Conservation (phyloP, 2,113 vertebrate species). For the Recurvirostra avosetta region DNA sequence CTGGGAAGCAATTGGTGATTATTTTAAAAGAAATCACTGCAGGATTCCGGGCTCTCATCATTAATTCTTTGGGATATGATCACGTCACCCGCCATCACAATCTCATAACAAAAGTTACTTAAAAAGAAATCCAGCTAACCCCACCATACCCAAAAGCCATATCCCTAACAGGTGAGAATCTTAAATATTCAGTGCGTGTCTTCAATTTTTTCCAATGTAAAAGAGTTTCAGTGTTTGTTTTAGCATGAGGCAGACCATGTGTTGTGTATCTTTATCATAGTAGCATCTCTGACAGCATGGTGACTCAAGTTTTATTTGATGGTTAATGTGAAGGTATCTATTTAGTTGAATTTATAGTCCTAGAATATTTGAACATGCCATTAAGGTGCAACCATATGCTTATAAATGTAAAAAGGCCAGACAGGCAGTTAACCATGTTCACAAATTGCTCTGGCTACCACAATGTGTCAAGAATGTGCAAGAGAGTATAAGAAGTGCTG, state of each 20-base stretch:
- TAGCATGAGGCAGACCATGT: neutral
- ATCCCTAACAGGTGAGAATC: neutral
- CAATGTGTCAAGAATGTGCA: neutral
- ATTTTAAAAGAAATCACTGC: neutral
- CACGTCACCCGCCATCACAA: neutral
- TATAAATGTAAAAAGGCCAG: constrained; percentile 7
- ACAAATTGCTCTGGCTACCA: constrained; percentile 12
- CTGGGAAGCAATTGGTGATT: neutral
- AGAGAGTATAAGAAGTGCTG: neutral
- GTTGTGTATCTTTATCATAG: neutral
- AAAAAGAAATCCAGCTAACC: neutral
- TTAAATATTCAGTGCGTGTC: neutral
- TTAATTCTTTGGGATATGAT: neutral
- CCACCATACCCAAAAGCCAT: neutral
- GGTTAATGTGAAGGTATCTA: neutral
- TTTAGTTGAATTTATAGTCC: neutral
- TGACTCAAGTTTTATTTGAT: neutral
- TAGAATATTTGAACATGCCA: neutral
- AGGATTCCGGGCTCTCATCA: neutral
- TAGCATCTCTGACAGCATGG: neutral
- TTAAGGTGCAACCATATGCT: neutral
- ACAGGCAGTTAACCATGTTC: neutral
- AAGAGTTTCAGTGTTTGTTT: neutral
- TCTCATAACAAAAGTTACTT: neutral
- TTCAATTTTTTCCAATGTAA: neutral